Evolutionary conservation across 2,113 vertebrate species (phyloP), one percentile per base, ranked within the genome.

Genomic region (Oxyruncus cristatus): DNA sequence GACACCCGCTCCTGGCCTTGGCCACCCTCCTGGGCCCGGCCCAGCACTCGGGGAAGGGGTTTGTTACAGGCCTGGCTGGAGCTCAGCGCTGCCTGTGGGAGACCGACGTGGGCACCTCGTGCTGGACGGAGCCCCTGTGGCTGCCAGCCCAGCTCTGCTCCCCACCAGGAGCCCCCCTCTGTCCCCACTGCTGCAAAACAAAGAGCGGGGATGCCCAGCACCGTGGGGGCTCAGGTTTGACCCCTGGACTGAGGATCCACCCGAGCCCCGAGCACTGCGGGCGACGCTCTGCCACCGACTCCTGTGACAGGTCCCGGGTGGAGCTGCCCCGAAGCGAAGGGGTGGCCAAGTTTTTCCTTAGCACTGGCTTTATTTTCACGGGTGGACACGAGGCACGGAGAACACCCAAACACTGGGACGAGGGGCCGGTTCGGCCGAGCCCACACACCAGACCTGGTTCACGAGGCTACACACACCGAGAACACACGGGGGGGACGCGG

Each of bases 341-440:
- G 27, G 6, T 3, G 46, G 7, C 62, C 56, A 27, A 16, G 8
- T 23, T 20, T 27, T 41, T 94, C 67, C 84, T 95, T 70, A 91
- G 93, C 73, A 0, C 79, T 93, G 85, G 20, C 63, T 97, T 97
- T 97, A 97, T 97, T 97, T 74, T 22, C 28, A 89, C 33, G 28
- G 68, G 49, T 76, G 62, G 89, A 83, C 95, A 89, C 59, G 33
- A 71, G 90, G 87, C 83, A 78, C 12, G 21, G 85, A 35, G 70
- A 61, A 84, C 93, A 91, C 10, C 88, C 82, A 74, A 89, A 91
- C 77, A 70, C 85, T 4, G 83, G 2, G 9, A 85, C 24, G 33
- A 61, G 85, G 53, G 86, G 79, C 63, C 56, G 37, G 55, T 70
- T 67, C 41, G 76, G 63, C 81, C 6, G 74, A 75, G 76, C 83